A percentile compares a stretch with the other conserved stretches of the same genome.
Conservation (phyloP, 1,140 invertebrate genomes). For the Drosophila prosaltans region DNA sequence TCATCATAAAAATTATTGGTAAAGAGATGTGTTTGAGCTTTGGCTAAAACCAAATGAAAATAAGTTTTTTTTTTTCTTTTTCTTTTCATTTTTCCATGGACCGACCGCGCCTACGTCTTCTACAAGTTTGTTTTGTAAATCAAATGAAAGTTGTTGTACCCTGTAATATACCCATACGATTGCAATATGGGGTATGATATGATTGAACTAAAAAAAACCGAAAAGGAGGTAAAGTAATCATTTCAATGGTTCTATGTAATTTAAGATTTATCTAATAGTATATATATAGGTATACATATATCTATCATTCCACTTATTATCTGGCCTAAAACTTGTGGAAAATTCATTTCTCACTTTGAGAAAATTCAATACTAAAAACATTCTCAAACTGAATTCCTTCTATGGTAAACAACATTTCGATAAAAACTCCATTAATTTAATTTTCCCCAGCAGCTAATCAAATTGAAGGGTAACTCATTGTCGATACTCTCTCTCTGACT, state of each 20-base stretch:
- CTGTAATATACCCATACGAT: neutral
- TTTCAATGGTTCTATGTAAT: too few relatives aligned
- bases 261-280: too few relatives aligned
- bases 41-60: slow-evolving; percentile 73
- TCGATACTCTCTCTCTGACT: neutral
- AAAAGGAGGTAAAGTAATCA: too few relatives aligned
- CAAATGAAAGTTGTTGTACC: slow-evolving; percentile 70
- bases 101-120: slow-evolving; percentile 66
- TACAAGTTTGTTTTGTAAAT: slow-evolving; percentile 69
- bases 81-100: slow-evolving; percentile 47
- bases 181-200: neutral
- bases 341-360: too few relatives aligned
- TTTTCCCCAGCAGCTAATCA: too few relatives aligned
- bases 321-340: too few relatives aligned
- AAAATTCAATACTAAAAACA: too few relatives aligned
- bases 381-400: too few relatives aligned
- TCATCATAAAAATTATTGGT: slow-evolving; percentile 79
- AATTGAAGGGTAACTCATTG: neutral
- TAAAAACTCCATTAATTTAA: too few relatives aligned
- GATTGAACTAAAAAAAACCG: neutral
- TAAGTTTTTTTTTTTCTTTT: slow-evolving; percentile 51
- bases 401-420: too few relatives aligned
- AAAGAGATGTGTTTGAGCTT: slow-evolving; percentile 43
- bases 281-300: too few relatives aligned
- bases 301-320: too few relatives aligned